phyloP scores from a whole-genome alignment of 2,888 invertebrate genomes.

The Stomorhina lunata region DNA sequence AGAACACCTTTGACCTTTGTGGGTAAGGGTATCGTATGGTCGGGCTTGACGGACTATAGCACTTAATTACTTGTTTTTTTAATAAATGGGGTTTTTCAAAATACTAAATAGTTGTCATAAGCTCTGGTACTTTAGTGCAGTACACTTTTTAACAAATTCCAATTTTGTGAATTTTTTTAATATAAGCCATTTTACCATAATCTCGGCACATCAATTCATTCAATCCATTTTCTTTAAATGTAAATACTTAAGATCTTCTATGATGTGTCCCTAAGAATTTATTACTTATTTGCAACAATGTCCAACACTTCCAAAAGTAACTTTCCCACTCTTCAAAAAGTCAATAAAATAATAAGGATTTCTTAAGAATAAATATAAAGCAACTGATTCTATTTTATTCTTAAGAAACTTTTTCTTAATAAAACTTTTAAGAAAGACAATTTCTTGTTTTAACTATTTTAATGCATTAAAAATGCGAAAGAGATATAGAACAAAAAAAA shows the following conservation, averaged over 20 bases:
- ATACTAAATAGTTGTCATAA: no score
- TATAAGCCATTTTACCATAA: neutral
- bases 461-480: conserved; percentile 4
- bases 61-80: no score
- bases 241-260: no score
- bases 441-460: conserved; percentile 5
- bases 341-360: neutral
- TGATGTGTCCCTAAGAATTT: no score
- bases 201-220: neutral
- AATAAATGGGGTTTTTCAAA: no score
- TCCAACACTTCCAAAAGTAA: neutral
- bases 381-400: conserved; percentile 8
- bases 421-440: conserved; percentile 13
- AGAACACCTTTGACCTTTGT: no score
- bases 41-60: no score
- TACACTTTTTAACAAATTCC: no score
- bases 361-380: conserved; percentile 10
- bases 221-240: neutral
- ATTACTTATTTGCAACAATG: neutral
- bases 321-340: neutral
- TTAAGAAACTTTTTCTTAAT: conserved; percentile 17
- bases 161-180: no score
- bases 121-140: no score
- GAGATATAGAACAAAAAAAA: neutral
- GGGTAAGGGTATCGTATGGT: no score